Evolutionary conservation across 2,797 vertebrate species (phyloP).

Genomic region (Phataginus tricuspis): DNA sequence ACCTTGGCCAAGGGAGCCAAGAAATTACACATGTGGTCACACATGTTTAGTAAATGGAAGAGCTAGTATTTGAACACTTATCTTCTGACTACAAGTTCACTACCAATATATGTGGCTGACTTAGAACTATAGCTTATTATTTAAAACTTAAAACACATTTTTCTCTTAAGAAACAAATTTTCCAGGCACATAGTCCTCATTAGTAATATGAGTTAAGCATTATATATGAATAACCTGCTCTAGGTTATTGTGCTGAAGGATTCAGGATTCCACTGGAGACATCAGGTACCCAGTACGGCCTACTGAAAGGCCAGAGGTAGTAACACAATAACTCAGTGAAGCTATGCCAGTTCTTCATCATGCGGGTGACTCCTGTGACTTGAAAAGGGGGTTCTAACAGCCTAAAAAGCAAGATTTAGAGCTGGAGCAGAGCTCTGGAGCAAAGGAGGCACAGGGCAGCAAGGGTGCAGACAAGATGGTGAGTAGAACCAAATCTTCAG

Average conservation of each 20-base stretch:
- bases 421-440: neutral
- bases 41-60: neutral
- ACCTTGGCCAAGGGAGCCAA: neutral
- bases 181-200: neutral
- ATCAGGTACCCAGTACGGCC: neutral
- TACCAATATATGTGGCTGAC: neutral
- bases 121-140: neutral
- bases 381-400: neutral
- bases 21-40: neutral
- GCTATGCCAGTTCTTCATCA: neutral
- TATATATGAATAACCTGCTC: neutral
- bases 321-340: neutral
- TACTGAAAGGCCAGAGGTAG: neutral
- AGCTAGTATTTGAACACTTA: neutral
- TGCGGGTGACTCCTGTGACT: neutral
- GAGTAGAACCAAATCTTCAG: neutral
- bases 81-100: neutral
- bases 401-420: neutral
- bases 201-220: neutral
- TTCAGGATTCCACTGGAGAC: neutral
- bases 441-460: neutral
- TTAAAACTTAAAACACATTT: conserved; percentile 38
- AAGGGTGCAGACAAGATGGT: neutral
- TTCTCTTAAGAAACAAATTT: conserved; percentile 9
- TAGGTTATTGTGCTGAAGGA: neutral